These are phyloP conservation scores for Trachelus stipa DNA, from an alignment of 2,888 invertebrate genomes.

Conservation along the genomic window DNA sequence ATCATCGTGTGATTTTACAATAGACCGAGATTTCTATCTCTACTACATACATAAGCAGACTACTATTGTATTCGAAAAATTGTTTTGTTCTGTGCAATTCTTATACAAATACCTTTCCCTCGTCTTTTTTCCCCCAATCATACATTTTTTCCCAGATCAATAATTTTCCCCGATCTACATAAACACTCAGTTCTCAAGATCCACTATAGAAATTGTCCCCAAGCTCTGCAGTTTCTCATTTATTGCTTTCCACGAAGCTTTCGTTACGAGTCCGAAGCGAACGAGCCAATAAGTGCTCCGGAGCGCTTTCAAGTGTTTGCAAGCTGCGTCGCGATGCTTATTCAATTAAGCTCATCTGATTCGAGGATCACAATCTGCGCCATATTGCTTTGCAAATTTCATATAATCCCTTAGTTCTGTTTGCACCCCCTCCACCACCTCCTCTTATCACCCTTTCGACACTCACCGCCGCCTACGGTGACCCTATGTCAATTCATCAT, in stretches of 20 bases:
- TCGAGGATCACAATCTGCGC: not conserved
- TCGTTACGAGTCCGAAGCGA: not conserved
- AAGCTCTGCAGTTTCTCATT: not conserved
- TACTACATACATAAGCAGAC: not conserved
- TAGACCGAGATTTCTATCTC: not conserved
- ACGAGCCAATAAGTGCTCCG: not conserved
- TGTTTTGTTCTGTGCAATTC: not conserved
- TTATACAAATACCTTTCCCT: not conserved
- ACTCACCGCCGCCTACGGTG: not conserved
- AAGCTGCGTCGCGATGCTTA: not conserved
- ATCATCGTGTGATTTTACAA: not conserved
- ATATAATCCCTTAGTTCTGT: not conserved
- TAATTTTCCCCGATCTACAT: too few species aligned
- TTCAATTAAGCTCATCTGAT: not conserved
- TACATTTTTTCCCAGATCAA: too few species aligned
- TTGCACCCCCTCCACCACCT: not conserved
- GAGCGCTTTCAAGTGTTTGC: not conserved
- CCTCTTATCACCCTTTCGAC: not conserved
- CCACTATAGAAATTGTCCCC: too few species aligned
- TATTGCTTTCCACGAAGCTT: not conserved
- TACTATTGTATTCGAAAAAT: not conserved
- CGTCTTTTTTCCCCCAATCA: too few species aligned
- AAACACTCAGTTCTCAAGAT: too few species aligned
- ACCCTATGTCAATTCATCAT: not conserved
- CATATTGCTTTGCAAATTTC: not conserved